Evolutionary conservation across 2,113 vertebrate species (phyloP).

Genomic region (Podarcis muralis): DNA sequence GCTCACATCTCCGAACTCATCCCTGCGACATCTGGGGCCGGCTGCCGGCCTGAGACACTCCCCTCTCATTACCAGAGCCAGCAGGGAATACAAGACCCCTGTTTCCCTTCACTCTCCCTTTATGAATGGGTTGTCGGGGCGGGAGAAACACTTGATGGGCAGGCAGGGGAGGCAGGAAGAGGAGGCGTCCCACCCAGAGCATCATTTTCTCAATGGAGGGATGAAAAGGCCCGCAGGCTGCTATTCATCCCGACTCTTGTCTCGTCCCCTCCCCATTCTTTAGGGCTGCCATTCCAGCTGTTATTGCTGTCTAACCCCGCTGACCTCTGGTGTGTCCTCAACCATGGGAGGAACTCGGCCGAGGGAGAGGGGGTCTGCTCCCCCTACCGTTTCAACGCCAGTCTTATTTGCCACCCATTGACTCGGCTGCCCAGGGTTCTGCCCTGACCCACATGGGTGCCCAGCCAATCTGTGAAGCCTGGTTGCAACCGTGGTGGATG

Average conservation of each 20-base stretch:
- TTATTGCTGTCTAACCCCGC: slow-evolving; percentile 46
- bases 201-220: slow-evolving; percentile 57
- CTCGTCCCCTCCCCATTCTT: slow-evolving; percentile 46
- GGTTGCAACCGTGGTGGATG: too few relatives aligned
- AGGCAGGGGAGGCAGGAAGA: slow-evolving; percentile 47
- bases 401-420: too few relatives aligned
- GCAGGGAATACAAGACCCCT: slow-evolving; percentile 44
- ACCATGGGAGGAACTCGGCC: neutral
- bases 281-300: slow-evolving; percentile 54
- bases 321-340: slow-evolving; percentile 60
- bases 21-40: slow-evolving; percentile 48
- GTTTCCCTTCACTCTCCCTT: slow-evolving; percentile 57
- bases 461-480: too few relatives aligned
- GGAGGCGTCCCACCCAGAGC: slow-evolving; percentile 44
- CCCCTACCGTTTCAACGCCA: neutral
- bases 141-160: slow-evolving; percentile 53
- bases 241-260: slow-evolving; percentile 59
- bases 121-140: slow-evolving; percentile 45
- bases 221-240: slow-evolving; percentile 43
- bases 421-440: too few relatives aligned
- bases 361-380: neutral
- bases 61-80: slow-evolving; percentile 56
- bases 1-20: neutral
- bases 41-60: slow-evolving; percentile 29
- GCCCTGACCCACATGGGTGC: too few relatives aligned